These are phyloP conservation scores for Drosophila sturtevanti DNA, from an alignment of 1,140 invertebrate species.

Conservation along the genomic window DNA sequence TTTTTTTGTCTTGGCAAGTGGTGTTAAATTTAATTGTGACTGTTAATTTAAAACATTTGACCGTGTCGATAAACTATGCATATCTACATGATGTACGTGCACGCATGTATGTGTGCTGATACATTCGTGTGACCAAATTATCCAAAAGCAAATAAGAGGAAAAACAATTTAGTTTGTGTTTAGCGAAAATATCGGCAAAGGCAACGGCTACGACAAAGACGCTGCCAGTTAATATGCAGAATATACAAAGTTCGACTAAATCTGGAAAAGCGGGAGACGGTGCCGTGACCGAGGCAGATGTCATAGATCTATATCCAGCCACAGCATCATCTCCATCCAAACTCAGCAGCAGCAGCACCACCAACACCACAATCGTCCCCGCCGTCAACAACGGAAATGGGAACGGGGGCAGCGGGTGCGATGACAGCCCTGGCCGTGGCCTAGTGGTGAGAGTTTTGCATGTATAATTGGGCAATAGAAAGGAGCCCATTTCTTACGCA, in stretches of 20 bases:
- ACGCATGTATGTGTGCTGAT: too few relatives aligned
- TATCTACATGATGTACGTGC: too few relatives aligned
- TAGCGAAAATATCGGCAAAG: not conserved
- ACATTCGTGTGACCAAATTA: too few relatives aligned
- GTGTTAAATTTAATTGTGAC: too few relatives aligned
- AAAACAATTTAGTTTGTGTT: not conserved
- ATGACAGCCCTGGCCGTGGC: conserved; percentile 1
- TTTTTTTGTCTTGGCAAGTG: too few relatives aligned
- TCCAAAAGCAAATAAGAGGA: not conserved
- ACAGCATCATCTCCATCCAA: conserved; percentile 4
- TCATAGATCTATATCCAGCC: not conserved
- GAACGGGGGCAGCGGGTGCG: not conserved
- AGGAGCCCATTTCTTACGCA: not conserved
- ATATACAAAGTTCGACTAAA: not conserved
- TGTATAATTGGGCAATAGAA: not conserved
- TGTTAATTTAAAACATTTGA: too few relatives aligned
- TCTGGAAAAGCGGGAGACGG: not conserved
- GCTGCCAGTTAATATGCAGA: not conserved
- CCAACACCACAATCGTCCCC: not conserved
- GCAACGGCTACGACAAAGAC: not conserved
- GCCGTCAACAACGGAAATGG: conserved; percentile 5
- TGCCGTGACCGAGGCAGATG: not conserved
- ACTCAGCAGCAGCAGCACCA: not conserved
- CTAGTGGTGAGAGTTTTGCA: conserved; percentile 1
- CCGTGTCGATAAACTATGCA: too few relatives aligned